Percentiles rank a stretch among this genome's conserved stretches.
phyloP scores from a whole-genome alignment of 2,797 vertebrate genomes.

The Lemur catta region DNA sequence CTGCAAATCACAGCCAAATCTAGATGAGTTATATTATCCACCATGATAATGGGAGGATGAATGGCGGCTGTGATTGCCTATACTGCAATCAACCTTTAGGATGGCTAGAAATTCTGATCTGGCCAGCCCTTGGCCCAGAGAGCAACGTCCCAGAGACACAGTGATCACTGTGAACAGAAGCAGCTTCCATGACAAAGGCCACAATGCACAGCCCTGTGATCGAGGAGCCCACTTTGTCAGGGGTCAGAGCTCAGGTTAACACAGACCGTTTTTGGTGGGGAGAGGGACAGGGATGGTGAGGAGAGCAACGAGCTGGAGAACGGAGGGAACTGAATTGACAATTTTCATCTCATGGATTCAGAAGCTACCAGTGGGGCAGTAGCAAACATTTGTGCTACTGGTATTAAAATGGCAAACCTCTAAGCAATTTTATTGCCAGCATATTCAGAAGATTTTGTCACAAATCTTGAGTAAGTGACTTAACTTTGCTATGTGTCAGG shows the following conservation, averaged over 20 bases:
- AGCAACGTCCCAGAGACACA: not conserved
- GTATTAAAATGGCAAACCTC: not conserved
- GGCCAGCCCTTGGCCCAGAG: not conserved
- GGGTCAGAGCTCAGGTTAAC: slow-evolving; percentile 58
- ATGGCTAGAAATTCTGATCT: not conserved
- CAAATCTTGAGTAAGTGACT: slow-evolving; percentile 35
- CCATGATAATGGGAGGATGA: not conserved
- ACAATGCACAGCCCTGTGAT: not conserved
- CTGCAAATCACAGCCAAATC: slow-evolving; percentile 16
- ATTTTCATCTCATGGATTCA: not conserved
- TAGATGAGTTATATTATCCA: not conserved
- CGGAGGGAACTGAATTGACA: not conserved
- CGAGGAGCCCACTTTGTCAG: not conserved
- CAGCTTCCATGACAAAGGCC: slow-evolving; percentile 17
- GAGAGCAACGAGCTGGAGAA: not conserved
- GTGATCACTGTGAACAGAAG: not conserved
- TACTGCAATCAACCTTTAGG: not conserved
- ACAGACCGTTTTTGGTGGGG: not conserved
- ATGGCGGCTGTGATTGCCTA: not conserved
- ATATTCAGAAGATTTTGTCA: slow-evolving; percentile 4
- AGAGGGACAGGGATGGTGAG: not conserved
- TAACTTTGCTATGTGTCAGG: slow-evolving; percentile 17
- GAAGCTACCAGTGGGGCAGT: not conserved
- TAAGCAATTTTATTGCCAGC: not conserved
- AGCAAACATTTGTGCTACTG: not conserved